Evolutionary conservation across 2,888 invertebrate genomes (phyloP).

Genomic region (Coronaproctus castanopsis): DNA sequence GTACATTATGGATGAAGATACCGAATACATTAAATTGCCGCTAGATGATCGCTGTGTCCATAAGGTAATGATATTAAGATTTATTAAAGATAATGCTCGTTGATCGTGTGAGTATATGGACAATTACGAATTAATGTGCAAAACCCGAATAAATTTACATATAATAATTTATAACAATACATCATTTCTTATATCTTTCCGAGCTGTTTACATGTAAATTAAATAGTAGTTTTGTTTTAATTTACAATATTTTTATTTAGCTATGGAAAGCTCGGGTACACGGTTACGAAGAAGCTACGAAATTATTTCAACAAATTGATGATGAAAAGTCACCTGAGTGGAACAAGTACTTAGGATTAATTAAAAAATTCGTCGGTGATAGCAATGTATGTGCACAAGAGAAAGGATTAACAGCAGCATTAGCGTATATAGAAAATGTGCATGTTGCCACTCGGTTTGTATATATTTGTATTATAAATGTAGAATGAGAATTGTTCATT

Average conservation of each 20-base stretch:
- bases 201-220: no score
- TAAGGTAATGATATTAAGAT: constrained; percentile 36
- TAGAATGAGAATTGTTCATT: no score
- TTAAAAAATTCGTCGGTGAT: constrained; percentile 87
- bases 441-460: constrained; percentile 35
- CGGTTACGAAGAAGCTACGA: constrained; percentile 84
- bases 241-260: no score
- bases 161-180: no score
- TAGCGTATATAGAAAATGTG: constrained; percentile 81
- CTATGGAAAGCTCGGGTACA: constrained; percentile 86
- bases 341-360: constrained; percentile 67
- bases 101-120: no score
- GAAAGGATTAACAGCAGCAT: constrained; percentile 76
- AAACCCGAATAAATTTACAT: no score
- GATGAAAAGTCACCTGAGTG: constrained; percentile 90
- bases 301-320: constrained; percentile 64
- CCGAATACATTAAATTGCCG: constrained; percentile 66
- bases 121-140: no score
- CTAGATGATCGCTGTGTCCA: constrained; percentile 81
- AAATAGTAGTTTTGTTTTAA: no score
- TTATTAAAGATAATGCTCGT: no score
- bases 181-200: no score
- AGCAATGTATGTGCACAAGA: constrained; percentile 91
- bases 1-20: constrained; percentile 49
- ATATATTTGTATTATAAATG: not conserved